Base-by-base conservation (phyloP, 2,888 invertebrate species). In the Prosopocoilus inquinatus region DNA sequence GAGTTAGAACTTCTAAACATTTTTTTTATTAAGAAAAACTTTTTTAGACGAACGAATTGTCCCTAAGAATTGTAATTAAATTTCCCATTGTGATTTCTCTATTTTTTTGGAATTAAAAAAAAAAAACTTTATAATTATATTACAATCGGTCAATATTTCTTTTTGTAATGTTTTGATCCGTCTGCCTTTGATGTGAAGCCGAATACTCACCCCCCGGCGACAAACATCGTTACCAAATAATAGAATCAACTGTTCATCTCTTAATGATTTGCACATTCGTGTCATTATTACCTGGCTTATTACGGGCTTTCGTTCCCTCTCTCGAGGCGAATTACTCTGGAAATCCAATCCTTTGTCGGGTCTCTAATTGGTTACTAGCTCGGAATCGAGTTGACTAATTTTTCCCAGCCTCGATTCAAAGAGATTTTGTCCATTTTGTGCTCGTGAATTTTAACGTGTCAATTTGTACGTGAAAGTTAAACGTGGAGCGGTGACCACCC, bases 171-270 rank as follows among this genome's bases (percentile, higher is more conserved):
- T 51, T 51, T 55, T 20, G 11, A 36, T 35, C 41, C 15, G 47
- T 20, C 33, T 33, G 11, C 44, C 63, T 66, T 67, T 68, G 66
- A 67, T 57, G 61, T 53, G 54, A 48, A 36, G 50, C 62, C 62
- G 62, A 59, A 58, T 53, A 47, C 57, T 62, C 4, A 60, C 71
- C 71, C 69, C 70, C 71, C 64, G 58, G 66, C 64, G 72, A 64
- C 67, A 66, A 62, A 68, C 58, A 68, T 70, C 70, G 67, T 72
- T 72, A 68, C 70, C 66, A 65, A 67, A 71, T 70, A 72, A 73
- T 71, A 70, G 71, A 71, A 65, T 68, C 69, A 67, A 70, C 70
- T 68, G 69, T 70, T 67, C 66, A 65, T 69, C 66, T 62, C 61
- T 65, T 66, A 67, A 68, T 69, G 67, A 68, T 66, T 68, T 69